These are phyloP conservation scores for Hoplias malabaricus DNA, from an alignment of 2,113 vertebrate species.

Conservation along the genomic window DNA sequence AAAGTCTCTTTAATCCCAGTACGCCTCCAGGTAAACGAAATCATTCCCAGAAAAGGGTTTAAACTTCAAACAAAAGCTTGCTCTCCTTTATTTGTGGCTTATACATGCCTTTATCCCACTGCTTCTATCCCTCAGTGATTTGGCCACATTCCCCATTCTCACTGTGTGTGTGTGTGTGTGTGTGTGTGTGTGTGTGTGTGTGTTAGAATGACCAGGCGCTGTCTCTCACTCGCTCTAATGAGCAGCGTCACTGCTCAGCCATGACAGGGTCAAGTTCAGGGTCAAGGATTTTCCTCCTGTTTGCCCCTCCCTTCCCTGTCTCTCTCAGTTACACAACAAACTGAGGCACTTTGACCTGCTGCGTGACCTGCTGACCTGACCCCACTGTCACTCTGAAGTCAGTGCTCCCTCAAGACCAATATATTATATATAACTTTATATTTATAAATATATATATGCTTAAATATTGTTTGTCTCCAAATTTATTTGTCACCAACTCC, in stretches of 20 bases:
- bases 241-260: background rate
- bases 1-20: no score
- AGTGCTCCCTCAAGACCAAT: background rate
- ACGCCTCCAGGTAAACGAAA: no score
- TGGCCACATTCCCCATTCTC: background rate
- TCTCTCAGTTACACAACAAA: background rate
- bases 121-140: background rate
- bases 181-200: no score
- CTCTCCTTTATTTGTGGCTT: no score
- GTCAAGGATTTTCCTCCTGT: background rate
- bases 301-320: background rate
- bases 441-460: no score
- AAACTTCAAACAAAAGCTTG: no score
- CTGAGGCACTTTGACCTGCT: background rate
- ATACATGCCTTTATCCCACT: background rate
- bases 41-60: no score
- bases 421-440: no score
- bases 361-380: background rate
- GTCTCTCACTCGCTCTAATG: background rate
- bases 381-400: background rate
- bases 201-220: background rate
- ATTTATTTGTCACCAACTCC: no score
- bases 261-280: constrained; percentile 7
- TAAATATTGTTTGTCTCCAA: no score
- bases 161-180: no score